These are phyloP conservation scores for Columba guinea DNA, from an alignment of 2,797 vertebrate species.

Conservation along the genomic window DNA sequence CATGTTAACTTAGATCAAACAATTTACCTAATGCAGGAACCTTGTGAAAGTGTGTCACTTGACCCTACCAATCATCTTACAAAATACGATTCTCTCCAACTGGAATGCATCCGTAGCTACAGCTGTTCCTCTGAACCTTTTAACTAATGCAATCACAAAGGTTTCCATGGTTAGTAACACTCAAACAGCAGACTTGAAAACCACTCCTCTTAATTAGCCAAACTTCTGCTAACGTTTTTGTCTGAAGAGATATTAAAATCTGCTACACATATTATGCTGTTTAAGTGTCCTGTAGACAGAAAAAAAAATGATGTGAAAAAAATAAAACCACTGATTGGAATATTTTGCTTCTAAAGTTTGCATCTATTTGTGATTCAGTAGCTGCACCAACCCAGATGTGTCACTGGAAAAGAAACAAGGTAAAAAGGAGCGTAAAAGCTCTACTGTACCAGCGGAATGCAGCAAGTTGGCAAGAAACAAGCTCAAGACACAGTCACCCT, in stretches of 20 bases:
- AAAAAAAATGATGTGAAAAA: not conserved
- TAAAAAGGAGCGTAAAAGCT: not conserved
- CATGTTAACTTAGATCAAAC: not conserved
- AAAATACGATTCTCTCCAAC: not conserved
- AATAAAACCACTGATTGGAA: not conserved
- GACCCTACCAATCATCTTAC: not conserved
- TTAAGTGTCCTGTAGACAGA: not conserved
- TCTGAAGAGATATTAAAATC: not conserved
- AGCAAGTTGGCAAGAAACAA: not conserved
- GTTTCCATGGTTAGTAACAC: not conserved
- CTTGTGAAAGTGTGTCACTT: not conserved
- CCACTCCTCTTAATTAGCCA: not conserved
- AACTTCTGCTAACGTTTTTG: not conserved
- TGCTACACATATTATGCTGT: not conserved
- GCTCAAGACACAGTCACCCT: not conserved
- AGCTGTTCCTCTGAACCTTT: not conserved
- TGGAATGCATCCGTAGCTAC: not conserved
- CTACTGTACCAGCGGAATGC: conserved; percentile 23
- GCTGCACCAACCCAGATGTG: not conserved
- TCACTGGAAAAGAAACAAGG: conserved; percentile 26
- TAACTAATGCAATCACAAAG: not conserved
- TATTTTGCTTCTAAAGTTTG: not conserved
- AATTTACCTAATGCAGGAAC: not conserved
- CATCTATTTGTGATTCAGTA: conserved; percentile 46
- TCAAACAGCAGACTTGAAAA: not conserved